Base-by-base conservation (phyloP, 2,888 invertebrate species). In the Esperia sulphurella region DNA sequence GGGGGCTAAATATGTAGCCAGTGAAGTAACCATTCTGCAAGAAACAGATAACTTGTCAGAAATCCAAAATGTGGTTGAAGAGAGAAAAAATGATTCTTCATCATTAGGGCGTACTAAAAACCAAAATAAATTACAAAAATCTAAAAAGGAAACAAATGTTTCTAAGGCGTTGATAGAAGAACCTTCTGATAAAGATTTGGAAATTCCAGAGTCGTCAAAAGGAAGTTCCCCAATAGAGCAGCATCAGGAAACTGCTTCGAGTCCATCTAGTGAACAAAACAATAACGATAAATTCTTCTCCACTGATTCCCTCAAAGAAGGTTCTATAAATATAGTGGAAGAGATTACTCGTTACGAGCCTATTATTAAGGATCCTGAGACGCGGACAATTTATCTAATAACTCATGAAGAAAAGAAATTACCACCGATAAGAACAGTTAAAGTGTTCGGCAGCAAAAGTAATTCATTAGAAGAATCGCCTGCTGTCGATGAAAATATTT, bases 321-420 rank as follows among this genome's bases (percentile, higher is more conserved):
- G 65, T 35, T 68, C 77, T 8, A 67, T 75, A 29, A 77, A 76
- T 55, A 70, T 79, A 28, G 71, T 81, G 9, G 75, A 84, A 62
- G 79, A 84, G 63, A 65, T 77, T 41, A 80, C 79, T 50, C 60
- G 65, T 6, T 78, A 75, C 49, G 71, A 75, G 58, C 77, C 81
- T 43, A 66, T 75, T 7, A 57, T 63, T 21, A 69, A 73, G 52
- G 75, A 83, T 48, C 51, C 68, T 33, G 80, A 85, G 65, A 90
- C 90, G 13, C 80, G 79, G 49, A 90, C 83, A 46, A 91, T 94
- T 59, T 92, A 93, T 49, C 78, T 94, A 40, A 94, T 94, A 55
- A 94, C 94, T 5, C 94, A 94, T 52, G 94, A 94, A 78, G 93
- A 94, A 79, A 91, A 93, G 58, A 91, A 91, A 77, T 81, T 92